Evolutionary conservation across 2,113 vertebrate species (phyloP).

Genomic region (Xiphorhynchus elegans): DNA sequence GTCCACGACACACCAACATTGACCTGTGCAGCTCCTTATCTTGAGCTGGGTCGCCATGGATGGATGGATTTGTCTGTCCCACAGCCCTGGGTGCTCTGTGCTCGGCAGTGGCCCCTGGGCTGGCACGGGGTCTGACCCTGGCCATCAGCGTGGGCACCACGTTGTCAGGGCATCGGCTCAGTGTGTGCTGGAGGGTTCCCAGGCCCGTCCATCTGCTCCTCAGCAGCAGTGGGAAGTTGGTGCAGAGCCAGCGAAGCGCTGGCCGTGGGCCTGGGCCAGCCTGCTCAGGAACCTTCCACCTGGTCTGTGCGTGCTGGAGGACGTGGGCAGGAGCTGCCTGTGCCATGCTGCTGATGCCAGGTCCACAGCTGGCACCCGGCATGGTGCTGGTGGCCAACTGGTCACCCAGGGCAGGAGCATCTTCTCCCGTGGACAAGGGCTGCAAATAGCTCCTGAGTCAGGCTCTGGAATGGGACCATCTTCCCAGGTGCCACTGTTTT

Average conservation of each 20-base stretch:
- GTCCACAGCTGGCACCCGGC: not conserved
- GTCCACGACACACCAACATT: accelerated
- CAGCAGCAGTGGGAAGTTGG: accelerated
- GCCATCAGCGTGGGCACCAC: not conserved
- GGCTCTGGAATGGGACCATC: not conserved
- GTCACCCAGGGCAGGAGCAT: not conserved
- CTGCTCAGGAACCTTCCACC: no score
- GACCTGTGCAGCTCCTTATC: not conserved
- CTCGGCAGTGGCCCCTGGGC: not conserved
- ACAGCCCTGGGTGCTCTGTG: not conserved
- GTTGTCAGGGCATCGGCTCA: not conserved
- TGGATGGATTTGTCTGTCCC: accelerated
- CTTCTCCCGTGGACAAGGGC: not conserved
- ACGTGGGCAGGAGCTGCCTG: not conserved
- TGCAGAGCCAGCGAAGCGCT: not conserved
- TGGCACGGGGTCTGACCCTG: accelerated
- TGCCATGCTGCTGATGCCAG: accelerated
- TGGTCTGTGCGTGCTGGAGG: not conserved
- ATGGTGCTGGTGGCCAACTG: not conserved
- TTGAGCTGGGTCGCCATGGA: accelerated
- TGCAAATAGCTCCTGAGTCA: constrained; percentile 19
- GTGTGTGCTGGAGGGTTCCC: not conserved
- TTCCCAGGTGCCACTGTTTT: accelerated
- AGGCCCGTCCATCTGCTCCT: constrained; percentile 35
- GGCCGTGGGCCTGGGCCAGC: not conserved